Base-by-base conservation (phyloP, 2,888 invertebrate genomes). In the Temnothorax unifasciatus region DNA sequence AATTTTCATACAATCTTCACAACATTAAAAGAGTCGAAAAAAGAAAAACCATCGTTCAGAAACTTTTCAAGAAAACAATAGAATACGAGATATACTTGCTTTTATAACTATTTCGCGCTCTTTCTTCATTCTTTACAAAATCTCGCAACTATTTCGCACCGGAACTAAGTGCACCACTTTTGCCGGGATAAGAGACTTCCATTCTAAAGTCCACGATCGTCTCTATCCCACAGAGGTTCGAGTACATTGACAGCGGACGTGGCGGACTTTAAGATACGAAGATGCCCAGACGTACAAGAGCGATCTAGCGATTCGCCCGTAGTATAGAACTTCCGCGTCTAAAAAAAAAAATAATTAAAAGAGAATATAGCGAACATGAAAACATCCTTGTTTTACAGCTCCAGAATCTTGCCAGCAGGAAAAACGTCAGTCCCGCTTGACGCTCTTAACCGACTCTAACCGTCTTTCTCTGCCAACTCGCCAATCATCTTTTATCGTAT, bases 201-300 rank as follows among this genome's bases (percentile, higher is more conserved):
- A 50, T 50, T 77, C 64, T 44, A 85, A 50, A 50, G 59, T 38
- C 18, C 52, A 29, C 57, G 38, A 85, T 82, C 73, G 52, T 83
- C 74, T 86, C 59, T 93, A 90, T 88, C 91, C 92, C 88, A 92
- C 94, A 94, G 94, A 93, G 93, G 92, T 94, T 94, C 94, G 94
- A 94, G 94, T 94, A 93, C 93, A 94, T 94, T 92, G 94, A 94
- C 94, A 94, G 94, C 87, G 94, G 94, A 92, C 92, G 93, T 85
- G 94, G 93, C 86, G 94, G 93, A 88, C 93, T 94, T 87, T 94
- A 93, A 93, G 86, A 88, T 83, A 83, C n/a, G 74, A 79, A 73
- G 82, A 83, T 79, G 82, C 54, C 71, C 68, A 88, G 86, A 88
- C 88, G 89, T 88, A 87, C 90, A 87, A 86, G 84, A 82, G 73